Base-by-base conservation (phyloP, 37 sponge, comb jelly and placozoan genomes). In the Chondrosia reniformis region DNA sequence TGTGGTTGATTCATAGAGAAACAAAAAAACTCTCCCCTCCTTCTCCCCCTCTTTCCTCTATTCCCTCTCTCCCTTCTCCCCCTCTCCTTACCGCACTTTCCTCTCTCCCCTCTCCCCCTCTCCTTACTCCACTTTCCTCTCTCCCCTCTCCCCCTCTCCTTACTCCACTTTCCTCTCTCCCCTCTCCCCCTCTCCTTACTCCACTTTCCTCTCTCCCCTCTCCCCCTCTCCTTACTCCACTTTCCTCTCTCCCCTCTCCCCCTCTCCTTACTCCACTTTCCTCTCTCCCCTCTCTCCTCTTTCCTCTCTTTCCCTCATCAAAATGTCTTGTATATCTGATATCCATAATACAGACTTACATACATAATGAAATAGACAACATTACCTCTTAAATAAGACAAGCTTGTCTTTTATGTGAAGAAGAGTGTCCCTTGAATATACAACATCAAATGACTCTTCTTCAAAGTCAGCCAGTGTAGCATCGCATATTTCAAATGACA, bases 401-500 rank as follows among this genome's bases (percentile, higher is more conserved):
- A n/a, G 37, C 42, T 88, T 83, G 37, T 79, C 55, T 25, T 41
- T 19, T 34, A 88, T 71, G 72, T 83, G 80, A 27, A 65, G 46
- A 4, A 88, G 17, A 19, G 84, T 88, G 49, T 88, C 88, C 9
- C 80, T 43, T 21, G 45, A 45, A 66, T 75, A 79, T 28, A 88
- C 46, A 36, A 71, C 80, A 84, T 88, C 88, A 71, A 88, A 88
- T 7, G 75, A 83, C 17, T 38, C 32, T 0, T 69, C 74, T 31
- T 74, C 73, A 37, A 79, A 84, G 19, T 71, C 42, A 17, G 41
- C 37, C 0, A 25, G 33, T 8, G 61, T 56, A 38, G 76, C 61
- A 55, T 88, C 88, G 25, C 74, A 62, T 17, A 87, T 77, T 46
- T 84, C 74, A 64, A 82, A 76, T n/a, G 44, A 79, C 3, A 78